phyloP scores from a whole-genome alignment of 2,888 invertebrate species.

The Scaeva pyrastri region DNA sequence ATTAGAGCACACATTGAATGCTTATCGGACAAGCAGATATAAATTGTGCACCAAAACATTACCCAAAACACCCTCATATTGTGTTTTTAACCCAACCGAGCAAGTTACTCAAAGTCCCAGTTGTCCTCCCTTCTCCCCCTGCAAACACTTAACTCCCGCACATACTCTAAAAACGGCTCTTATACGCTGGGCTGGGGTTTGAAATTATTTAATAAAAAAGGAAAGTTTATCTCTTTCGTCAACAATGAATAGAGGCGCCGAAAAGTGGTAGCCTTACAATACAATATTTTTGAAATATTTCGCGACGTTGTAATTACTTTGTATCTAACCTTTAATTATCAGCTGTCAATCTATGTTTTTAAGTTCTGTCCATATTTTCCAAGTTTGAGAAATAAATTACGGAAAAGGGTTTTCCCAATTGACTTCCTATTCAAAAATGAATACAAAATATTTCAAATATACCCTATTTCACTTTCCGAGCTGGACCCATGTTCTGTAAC shows the following conservation, averaged over 20 bases:
- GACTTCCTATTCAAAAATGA: no score
- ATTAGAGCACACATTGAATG: conserved; percentile 72
- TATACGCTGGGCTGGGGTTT: neutral
- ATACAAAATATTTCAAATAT: no score
- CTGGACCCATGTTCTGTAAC: no score
- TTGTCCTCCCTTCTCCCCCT: neutral
- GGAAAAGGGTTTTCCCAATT: no score
- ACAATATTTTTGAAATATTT: no score
- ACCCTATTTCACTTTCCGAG: no score
- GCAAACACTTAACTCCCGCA: neutral
- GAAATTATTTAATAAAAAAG: conserved; percentile 50
- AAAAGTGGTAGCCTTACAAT: conserved; percentile 7
- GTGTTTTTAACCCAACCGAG: conserved; percentile 22
- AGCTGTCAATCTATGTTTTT: no score
- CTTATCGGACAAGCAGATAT: conserved; percentile 73
- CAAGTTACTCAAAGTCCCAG: neutral
- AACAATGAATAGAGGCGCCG: conserved; percentile 40
- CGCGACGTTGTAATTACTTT: no score
- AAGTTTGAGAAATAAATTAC: no score
- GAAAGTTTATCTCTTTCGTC: conserved; percentile 46
- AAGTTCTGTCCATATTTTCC: no score
- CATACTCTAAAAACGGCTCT: neutral
- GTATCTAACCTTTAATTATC: neutral
- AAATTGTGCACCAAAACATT: conserved; percentile 69
- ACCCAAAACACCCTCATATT: conserved; percentile 62